phyloP scores from a whole-genome alignment of 2,797 vertebrate species.

The Coreius guichenoti region DNA sequence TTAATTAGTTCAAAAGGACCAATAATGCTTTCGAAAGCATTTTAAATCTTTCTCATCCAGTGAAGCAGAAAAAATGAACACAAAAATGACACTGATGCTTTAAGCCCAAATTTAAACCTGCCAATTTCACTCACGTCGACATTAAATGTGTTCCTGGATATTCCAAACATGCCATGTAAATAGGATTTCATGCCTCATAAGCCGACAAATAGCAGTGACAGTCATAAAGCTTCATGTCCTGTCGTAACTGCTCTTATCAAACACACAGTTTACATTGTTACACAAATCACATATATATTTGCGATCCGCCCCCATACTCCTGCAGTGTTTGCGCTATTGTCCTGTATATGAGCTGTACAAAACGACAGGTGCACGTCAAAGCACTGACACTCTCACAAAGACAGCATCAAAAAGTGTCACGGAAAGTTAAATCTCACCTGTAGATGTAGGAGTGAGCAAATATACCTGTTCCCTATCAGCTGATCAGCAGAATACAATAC shows the following conservation, averaged over 20 bases:
- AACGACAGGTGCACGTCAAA: constrained; percentile 43
- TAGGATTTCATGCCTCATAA: constrained; percentile 18
- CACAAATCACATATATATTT: constrained; percentile 40
- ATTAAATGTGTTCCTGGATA: not conserved
- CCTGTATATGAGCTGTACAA: not conserved
- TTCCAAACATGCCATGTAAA: not conserved
- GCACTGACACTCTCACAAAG: constrained; percentile 36
- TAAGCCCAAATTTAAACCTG: constrained; percentile 13
- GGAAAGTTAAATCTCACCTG: constrained; percentile 31
- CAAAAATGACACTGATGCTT: not conserved
- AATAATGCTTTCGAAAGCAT: constrained; percentile 12
- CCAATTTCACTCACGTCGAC: not conserved
- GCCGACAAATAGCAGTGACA: constrained; percentile 2
- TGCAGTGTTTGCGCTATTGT: constrained; percentile 12
- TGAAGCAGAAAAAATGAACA: not conserved
- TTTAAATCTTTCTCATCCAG: constrained; percentile 14
- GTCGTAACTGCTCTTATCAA: constrained; percentile 15
- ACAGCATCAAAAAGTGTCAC: constrained; percentile 25
- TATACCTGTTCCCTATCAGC: constrained; percentile 18
- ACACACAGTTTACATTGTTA: constrained; percentile 49
- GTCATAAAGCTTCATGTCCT: constrained; percentile 14
- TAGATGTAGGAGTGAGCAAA: constrained; percentile 33
- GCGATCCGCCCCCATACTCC: not conserved
- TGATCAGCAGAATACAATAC: constrained; percentile 35
- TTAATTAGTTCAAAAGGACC: not conserved